Evolutionary conservation across 2,888 invertebrate genomes (phyloP).

Genomic region (Cryptocephalus moraei): DNA sequence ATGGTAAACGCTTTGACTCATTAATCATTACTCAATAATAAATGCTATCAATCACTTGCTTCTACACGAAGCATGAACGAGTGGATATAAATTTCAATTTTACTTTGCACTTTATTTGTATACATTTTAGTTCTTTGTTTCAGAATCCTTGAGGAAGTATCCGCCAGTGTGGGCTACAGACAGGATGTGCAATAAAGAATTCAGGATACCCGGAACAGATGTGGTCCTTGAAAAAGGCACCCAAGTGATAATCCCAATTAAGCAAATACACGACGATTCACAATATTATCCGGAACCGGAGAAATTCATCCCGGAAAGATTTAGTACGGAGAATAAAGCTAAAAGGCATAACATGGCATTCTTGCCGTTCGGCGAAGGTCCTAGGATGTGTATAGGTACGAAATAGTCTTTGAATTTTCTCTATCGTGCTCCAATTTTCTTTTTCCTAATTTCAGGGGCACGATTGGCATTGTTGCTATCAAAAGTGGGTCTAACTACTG

Average conservation of each 20-base stretch:
- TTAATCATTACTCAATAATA: no score
- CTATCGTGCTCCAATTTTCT: no score
- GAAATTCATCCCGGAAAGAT: not conserved
- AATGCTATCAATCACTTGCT: no score
- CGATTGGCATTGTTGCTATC: not conserved
- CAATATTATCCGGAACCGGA: not conserved
- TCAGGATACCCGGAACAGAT: not conserved
- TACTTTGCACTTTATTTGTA: no score
- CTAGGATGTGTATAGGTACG: not conserved
- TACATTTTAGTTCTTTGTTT: not conserved
- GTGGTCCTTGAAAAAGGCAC: not conserved
- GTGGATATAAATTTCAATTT: no score
- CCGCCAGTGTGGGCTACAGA: not conserved
- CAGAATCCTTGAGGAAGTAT: slow-evolving; percentile 1
- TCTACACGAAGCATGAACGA: no score
- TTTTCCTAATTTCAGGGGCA: not conserved
- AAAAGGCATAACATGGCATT: not conserved
- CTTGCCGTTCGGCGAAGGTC: not conserved
- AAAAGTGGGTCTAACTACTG: not conserved
- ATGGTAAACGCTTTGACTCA: not conserved
- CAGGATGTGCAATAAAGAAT: not conserved
- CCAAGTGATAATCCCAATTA: not conserved
- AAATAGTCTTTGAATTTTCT: not conserved
- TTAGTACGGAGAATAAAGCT: not conserved
- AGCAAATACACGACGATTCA: not conserved